A percentile compares a stretch with the other conserved stretches of the same genome.
phyloP scores from a whole-genome alignment of 2,888 invertebrate species.

The Pandemis heparana region DNA sequence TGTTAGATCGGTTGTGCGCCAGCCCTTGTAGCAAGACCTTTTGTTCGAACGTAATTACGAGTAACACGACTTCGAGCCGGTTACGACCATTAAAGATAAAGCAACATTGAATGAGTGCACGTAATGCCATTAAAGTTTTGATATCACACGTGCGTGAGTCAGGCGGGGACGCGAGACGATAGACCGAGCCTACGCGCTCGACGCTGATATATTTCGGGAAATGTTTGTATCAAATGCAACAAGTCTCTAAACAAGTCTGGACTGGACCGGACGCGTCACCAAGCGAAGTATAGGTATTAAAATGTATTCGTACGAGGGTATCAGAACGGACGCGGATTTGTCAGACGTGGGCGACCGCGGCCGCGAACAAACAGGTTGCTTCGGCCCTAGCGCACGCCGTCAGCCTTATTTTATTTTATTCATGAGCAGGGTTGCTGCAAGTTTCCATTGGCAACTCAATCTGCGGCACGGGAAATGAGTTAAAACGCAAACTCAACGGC shows the following conservation, averaged over 20 bases:
- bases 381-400: conserved; percentile 69
- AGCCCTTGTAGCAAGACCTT: background rate
- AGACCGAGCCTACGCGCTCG: conserved; percentile 10
- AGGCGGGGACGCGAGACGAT: conserved; percentile 6
- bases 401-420: conserved; percentile 72
- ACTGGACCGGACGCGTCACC: conserved; percentile 68
- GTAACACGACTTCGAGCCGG: conserved; percentile 15
- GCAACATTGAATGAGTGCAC: conserved; percentile 31
- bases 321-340: conserved; percentile 76
- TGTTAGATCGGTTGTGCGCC: background rate
- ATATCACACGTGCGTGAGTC: conserved; percentile 23
- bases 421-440: conserved; percentile 70
- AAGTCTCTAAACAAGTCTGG: conserved; percentile 65
- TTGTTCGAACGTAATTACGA: conserved; percentile 7
- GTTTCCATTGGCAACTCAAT: conserved; percentile 37
- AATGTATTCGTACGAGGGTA: conserved; percentile 51
- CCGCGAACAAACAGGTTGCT: conserved; percentile 80
- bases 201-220: conserved; percentile 15
- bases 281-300: conserved; percentile 41
- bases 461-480: conserved; percentile 50
- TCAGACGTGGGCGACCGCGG: conserved; percentile 76
- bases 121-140: conserved; percentile 9
- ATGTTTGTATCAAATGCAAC: conserved; percentile 6
- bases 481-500: conserved; percentile 54
- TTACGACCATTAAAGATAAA: conserved; percentile 23